These are phyloP conservation scores for Phyllotreta cruciferae DNA, from an alignment of 2,888 invertebrate species.

Conservation along the genomic window DNA sequence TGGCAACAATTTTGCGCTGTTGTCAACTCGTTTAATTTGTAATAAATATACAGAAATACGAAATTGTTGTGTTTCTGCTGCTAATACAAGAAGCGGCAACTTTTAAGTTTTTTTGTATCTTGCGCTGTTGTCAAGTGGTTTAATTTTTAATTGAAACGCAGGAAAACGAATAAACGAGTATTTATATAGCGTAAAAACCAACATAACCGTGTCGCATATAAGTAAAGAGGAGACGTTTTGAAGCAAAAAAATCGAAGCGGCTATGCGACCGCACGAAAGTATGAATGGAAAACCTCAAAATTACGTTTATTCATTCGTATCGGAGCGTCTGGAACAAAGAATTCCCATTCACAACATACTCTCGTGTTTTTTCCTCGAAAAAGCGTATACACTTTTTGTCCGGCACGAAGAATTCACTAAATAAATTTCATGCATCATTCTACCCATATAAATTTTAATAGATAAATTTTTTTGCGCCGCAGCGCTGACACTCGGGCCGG, in stretches of 20 bases:
- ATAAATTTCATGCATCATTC: conserved; percentile 42
- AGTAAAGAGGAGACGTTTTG: background rate
- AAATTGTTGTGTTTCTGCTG: too few species aligned
- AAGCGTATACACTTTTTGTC: too few species aligned
- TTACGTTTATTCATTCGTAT: conserved; percentile 21
- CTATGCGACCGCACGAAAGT: conserved; percentile 15
- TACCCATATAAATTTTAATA: conserved; percentile 40
- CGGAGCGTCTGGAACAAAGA: conserved; percentile 22
- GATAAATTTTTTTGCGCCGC: conserved; percentile 36
- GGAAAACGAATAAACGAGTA: too few species aligned
- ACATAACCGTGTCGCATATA: background rate
- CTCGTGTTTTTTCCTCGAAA: background rate
- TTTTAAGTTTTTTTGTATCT: too few species aligned
- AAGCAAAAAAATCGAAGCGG: conserved; percentile 2
- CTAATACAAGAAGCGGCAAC: too few species aligned
- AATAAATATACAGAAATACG: too few species aligned
- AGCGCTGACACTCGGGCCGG: conserved; percentile 33
- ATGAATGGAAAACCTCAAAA: conserved; percentile 30
- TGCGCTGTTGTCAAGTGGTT: too few species aligned
- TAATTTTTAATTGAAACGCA: too few species aligned
- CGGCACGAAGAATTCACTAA: conserved; percentile 36
- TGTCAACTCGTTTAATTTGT: too few species aligned
- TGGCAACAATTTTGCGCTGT: too few species aligned
- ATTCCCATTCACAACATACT: conserved; percentile 35
- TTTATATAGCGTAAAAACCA: background rate